phyloP scores from a whole-genome alignment of 1,140 invertebrate genomes.

The Brachionus rubens region DNA sequence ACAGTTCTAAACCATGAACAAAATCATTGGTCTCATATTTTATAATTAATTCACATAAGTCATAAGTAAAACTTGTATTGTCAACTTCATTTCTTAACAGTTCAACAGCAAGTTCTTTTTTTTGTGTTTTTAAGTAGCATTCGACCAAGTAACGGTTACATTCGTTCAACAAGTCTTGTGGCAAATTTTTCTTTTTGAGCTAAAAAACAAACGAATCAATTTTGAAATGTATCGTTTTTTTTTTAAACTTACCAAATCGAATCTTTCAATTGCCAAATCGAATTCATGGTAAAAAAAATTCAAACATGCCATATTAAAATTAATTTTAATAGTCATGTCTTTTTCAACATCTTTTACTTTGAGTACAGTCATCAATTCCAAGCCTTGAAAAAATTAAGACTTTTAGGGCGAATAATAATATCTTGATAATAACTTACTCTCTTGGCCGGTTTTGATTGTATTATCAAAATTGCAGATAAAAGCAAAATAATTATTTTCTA shows the following conservation, averaged over 20 bases:
- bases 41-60: constrained; percentile 27
- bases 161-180: not conserved
- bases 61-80: constrained; percentile 25
- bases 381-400: not conserved
- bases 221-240: not conserved
- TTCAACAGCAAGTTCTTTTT: constrained; percentile 25
- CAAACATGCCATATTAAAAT: constrained; percentile 16
- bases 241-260: not conserved
- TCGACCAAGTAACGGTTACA: not conserved
- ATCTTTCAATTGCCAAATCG: not conserved
- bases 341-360: constrained; percentile 23
- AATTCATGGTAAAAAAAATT: constrained; percentile 24
- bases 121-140: not conserved
- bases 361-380: not conserved
- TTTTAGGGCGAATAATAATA: no score
- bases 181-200: constrained; percentile 13
- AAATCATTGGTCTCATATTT: constrained; percentile 5
- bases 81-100: constrained; percentile 1
- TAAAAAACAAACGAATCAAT: not conserved
- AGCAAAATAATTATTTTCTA: constrained; percentile 21
- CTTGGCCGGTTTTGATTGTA: not conserved
- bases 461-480: constrained; percentile 13
- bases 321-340: not conserved
- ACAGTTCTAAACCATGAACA: not conserved
- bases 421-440: not conserved